Conservation (phyloP, 2,797 vertebrate species). For the Triplophysa bombifrons region DNA sequence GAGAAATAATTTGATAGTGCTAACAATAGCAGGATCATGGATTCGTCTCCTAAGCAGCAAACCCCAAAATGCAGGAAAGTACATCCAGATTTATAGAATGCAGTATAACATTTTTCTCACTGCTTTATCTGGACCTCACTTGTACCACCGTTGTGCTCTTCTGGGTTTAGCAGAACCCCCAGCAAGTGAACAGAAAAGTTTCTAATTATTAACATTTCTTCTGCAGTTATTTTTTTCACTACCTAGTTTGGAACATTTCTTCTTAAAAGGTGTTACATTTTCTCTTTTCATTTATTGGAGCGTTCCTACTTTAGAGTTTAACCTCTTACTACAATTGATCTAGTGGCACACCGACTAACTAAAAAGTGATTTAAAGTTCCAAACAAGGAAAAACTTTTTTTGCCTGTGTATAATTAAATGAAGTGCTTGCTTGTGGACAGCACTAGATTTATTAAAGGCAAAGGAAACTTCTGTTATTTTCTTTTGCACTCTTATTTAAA, state of each 20-base stretch:
- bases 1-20: neutral
- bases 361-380: conserved; percentile 39
- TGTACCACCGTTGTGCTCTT: neutral
- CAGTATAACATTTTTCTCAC: neutral
- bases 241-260: neutral
- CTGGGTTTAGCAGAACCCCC: neutral
- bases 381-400: conserved; percentile 33
- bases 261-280: neutral
- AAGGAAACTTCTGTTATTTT: conserved; percentile 43
- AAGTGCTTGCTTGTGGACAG: conserved; percentile 34
- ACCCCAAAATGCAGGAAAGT: neutral
- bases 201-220: neutral
- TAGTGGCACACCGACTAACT: conserved; percentile 15
- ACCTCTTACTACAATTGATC: conserved; percentile 25
- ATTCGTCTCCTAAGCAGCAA: neutral
- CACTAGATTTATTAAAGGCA: conserved; percentile 49
- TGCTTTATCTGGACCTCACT: neutral
- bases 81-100: neutral
- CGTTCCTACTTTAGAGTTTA: neutral
- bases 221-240: neutral
- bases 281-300: neutral
- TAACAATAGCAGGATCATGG: neutral
- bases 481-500: conserved; percentile 47
- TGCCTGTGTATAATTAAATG: conserved; percentile 38
- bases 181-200: neutral